These are phyloP conservation scores for Anseranas semipalmata DNA, from an alignment of 2,113 vertebrate genomes.

Conservation along the genomic window DNA sequence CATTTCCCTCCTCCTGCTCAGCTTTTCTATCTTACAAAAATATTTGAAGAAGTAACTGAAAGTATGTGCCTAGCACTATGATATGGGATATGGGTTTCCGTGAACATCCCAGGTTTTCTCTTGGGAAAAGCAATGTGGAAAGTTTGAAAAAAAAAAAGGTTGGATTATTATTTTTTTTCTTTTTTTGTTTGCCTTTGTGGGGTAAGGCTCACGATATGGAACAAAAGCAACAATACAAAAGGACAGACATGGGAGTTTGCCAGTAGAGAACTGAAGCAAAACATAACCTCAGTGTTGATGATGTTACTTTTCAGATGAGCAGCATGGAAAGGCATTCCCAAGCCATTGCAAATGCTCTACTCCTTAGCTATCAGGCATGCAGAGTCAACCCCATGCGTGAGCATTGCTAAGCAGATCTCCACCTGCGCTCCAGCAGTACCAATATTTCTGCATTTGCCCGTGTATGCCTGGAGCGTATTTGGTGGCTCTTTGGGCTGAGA, in stretches of 20 bases:
- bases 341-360: background rate
- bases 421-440: background rate
- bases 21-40: slow-evolving; percentile 23
- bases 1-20: background rate
- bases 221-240: background rate
- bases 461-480: background rate
- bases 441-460: background rate
- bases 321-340: background rate
- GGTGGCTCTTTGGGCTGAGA: background rate
- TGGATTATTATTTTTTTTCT: background rate
- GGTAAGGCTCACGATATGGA: rapidly evolving
- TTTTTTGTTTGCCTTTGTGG: background rate
- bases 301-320: background rate
- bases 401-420: background rate
- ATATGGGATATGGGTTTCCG: background rate
- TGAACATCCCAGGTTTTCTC: background rate
- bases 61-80: background rate
- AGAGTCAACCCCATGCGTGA: background rate
- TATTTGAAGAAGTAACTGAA: slow-evolving; percentile 11
- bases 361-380: background rate
- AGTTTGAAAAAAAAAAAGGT: background rate
- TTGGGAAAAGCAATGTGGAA: background rate
- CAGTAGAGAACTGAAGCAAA: background rate
- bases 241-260: background rate
- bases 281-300: background rate